Evolutionary conservation across 2,888 invertebrate species (phyloP), one percentile per base, ranked within the genome.

Genomic region (Brachynemurus nebulosus): DNA sequence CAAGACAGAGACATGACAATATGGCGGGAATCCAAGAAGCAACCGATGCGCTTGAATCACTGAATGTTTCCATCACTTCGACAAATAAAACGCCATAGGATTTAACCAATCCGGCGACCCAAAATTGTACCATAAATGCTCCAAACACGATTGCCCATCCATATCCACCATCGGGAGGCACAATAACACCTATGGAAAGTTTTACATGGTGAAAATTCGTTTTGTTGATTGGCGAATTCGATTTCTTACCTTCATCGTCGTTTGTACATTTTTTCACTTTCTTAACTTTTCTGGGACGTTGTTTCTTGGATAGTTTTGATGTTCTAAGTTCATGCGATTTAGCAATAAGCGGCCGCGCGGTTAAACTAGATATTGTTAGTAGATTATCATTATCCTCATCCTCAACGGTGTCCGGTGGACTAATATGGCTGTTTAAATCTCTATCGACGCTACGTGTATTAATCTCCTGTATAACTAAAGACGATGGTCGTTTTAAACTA

Each of bases 11-110:
- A 3, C 81, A 83, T 1, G 84, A 83, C 35, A 83, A 63, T 23
- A 83, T 79, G 1, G 85, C 84, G 0, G 84, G 84, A 52, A 85
- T 82, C 84, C 83, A 84, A 0, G 83, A 81, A 1, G 84, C 85
- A 1, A 82, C 76, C 0, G 80, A 74, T 21, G 80, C 81, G 1
- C 83, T 77, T 0, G 80, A 78, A 42, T 80, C 78, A 1, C 80
- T 75, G 60, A 84, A 85, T 0, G 79, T 81, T 60, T 83, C 82
- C 73, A 84, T 77, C 45, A 85, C 80, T 63, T 84, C 84, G 46
- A 84, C 80, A 54, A 84, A 85, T 1, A 86, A 67, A 14, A 86
- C 82, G 0, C 86, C 85, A 56, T 84, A 85, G 0, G 84, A 84
- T 59, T 85, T 85, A 55, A 84, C 81, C 46, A 83, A 69, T 0